A percentile compares a stretch with the other conserved stretches of the same genome.
phyloP scores from a whole-genome alignment of 2,888 invertebrate genomes.

The Sarcophaga variegata region DNA sequence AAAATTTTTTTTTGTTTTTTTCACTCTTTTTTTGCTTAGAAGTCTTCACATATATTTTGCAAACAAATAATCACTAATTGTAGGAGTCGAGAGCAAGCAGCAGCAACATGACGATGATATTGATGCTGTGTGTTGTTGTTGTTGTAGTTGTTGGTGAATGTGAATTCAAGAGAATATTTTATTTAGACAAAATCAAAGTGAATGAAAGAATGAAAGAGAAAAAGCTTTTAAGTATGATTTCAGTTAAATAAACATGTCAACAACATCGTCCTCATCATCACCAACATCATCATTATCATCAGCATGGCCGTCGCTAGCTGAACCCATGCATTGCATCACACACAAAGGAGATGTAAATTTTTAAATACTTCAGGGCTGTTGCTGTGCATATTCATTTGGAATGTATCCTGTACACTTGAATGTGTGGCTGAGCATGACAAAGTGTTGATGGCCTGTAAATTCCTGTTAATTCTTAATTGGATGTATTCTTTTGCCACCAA shows the following conservation, averaged over 20 bases:
- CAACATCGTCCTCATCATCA: not conserved
- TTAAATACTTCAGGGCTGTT: slow-evolving; percentile 18
- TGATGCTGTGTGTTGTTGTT: slow-evolving; percentile 4
- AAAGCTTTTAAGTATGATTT: slow-evolving; percentile 60
- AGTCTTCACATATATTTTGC: slow-evolving; percentile 38
- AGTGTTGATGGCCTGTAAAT: slow-evolving; percentile 53
- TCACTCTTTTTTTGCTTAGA: slow-evolving; percentile 7
- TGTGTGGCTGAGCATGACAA: slow-evolving; percentile 40
- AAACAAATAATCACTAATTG: slow-evolving; percentile 69
- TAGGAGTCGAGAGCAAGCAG: slow-evolving; percentile 46
- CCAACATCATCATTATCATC: too few species aligned
- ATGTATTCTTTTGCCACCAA: slow-evolving; percentile 36
- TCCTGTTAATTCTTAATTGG: slow-evolving; percentile 60
- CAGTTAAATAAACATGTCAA: slow-evolving; percentile 61
- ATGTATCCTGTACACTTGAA: slow-evolving; percentile 30
- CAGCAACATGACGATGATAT: slow-evolving; percentile 23
- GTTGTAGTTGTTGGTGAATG: slow-evolving; percentile 17
- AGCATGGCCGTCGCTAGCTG: too few species aligned
- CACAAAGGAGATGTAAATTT: slow-evolving; percentile 44
- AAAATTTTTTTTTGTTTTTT: not conserved
- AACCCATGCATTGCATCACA: not conserved
- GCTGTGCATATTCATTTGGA: not conserved
- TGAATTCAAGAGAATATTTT: slow-evolving; percentile 21
- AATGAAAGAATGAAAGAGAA: slow-evolving; percentile 18
- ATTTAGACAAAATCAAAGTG: not conserved